A percentile compares a stretch with the other conserved stretches of the same genome.
These are phyloP conservation scores for Antheraea assamensis DNA, from an alignment of 2,888 invertebrate genomes.

Conservation along the genomic window DNA sequence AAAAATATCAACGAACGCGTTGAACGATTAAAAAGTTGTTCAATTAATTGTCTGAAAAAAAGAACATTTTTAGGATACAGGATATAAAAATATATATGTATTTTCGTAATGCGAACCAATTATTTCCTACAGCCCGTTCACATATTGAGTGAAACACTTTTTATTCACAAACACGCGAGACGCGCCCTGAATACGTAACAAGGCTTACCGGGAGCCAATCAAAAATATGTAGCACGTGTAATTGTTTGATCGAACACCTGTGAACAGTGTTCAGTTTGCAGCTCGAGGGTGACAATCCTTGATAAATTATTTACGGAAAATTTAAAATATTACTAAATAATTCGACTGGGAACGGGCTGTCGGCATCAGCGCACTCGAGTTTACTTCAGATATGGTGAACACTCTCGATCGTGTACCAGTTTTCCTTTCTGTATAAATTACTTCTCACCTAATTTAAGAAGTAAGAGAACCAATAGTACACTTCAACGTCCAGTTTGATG, in stretches of 20 bases:
- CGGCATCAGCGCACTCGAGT: background rate
- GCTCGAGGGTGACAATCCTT: constrained; percentile 57
- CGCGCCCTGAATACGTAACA: constrained; percentile 31
- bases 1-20: background rate
- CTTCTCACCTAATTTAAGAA: background rate
- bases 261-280: constrained; percentile 49
- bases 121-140: constrained; percentile 27
- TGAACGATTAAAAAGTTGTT: background rate
- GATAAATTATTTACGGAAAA: constrained; percentile 71
- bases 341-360: background rate
- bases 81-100: background rate
- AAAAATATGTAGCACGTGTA: constrained; percentile 41
- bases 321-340: constrained; percentile 38
- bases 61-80: background rate
- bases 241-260: constrained; percentile 62
- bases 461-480: no score
- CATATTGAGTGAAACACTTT: constrained; percentile 21
- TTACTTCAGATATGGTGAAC: background rate
- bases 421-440: background rate
- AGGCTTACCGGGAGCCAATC: constrained; percentile 32
- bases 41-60: background rate
- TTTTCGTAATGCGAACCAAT: constrained; percentile 27
- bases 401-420: background rate
- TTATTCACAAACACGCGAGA: constrained; percentile 28
- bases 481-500: background rate